Conservation (phyloP, 2,113 vertebrate species). For the Osmerus mordax region DNA sequence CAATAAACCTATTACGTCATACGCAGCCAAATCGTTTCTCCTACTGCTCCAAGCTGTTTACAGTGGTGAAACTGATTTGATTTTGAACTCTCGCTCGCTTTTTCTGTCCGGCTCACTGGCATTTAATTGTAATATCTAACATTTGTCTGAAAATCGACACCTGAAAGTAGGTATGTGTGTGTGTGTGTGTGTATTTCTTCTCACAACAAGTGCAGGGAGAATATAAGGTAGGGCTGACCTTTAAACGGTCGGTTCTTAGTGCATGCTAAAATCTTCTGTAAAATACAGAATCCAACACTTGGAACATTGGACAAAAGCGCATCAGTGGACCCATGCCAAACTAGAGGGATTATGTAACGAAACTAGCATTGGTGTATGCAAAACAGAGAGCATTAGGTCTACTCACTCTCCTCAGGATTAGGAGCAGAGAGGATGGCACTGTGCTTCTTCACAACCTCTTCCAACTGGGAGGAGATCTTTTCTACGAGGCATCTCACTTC, state of each 20-base stretch:
- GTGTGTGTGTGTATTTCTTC: neutral
- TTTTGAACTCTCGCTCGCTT: neutral
- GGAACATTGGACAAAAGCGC: too few relatives aligned
- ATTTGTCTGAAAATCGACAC: neutral
- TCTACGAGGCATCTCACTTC: constrained; percentile 79
- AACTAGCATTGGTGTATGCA: neutral
- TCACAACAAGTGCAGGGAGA: too few relatives aligned
- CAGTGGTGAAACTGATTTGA: neutral
- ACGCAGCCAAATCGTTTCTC: neutral
- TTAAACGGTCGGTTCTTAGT: neutral
- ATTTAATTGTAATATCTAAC: neutral
- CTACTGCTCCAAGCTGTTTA: neutral
- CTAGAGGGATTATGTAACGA: neutral
- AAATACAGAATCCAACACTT: too few relatives aligned
- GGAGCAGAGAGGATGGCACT: constrained; percentile 82
- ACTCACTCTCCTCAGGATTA: constrained; percentile 84
- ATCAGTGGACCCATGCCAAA: too few relatives aligned
- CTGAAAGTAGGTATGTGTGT: neutral
- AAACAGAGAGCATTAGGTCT: neutral
- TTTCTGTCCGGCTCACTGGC: neutral
- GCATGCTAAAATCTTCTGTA: too few relatives aligned
- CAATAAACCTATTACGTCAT: too few relatives aligned
- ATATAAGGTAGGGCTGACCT: neutral
- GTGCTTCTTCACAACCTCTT: constrained; percentile 85
- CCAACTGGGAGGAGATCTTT: constrained; percentile 77